Conservation (phyloP, 2,797 vertebrate species). For the Arctocebus calabarensis region DNA sequence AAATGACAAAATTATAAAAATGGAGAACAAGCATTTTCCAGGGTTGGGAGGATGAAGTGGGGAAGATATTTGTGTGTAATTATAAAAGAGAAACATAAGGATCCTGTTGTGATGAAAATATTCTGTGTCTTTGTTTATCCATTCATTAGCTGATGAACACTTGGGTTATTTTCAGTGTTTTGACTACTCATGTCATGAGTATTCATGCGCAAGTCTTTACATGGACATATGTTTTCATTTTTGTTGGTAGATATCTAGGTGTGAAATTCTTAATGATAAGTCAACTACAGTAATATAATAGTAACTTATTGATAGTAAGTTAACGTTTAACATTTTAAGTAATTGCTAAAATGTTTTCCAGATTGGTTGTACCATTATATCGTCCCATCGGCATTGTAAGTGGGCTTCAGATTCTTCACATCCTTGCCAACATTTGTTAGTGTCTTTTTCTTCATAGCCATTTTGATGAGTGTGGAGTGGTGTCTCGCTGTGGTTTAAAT, state of each 20-base stretch:
- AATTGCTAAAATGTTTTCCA: not conserved
- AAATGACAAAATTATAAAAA: not conserved
- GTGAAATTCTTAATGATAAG: not conserved
- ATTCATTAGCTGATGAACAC: not conserved
- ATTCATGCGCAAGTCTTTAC: not conserved
- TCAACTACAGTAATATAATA: not conserved
- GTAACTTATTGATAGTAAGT: not conserved
- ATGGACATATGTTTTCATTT: not conserved
- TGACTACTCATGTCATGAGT: not conserved
- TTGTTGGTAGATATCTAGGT: not conserved
- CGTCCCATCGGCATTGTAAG: not conserved
- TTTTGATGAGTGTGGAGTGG: not conserved
- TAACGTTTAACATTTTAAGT: not conserved
- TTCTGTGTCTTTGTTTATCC: not conserved
- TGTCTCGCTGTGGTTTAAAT: not conserved
- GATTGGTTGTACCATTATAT: not conserved
- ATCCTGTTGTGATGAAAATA: not conserved
- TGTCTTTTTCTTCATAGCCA: not conserved
- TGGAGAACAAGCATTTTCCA: not conserved
- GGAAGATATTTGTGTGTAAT: not conserved
- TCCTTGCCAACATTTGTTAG: not conserved
- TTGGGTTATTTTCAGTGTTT: not conserved
- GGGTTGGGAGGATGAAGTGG: not conserved
- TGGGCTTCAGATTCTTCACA: not conserved
- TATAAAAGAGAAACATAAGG: not conserved